Evolutionary conservation across 1,140 invertebrate genomes (phyloP), one percentile per base, ranked within the genome.

Genomic region (Ceratosolen fusciceps): DNA sequence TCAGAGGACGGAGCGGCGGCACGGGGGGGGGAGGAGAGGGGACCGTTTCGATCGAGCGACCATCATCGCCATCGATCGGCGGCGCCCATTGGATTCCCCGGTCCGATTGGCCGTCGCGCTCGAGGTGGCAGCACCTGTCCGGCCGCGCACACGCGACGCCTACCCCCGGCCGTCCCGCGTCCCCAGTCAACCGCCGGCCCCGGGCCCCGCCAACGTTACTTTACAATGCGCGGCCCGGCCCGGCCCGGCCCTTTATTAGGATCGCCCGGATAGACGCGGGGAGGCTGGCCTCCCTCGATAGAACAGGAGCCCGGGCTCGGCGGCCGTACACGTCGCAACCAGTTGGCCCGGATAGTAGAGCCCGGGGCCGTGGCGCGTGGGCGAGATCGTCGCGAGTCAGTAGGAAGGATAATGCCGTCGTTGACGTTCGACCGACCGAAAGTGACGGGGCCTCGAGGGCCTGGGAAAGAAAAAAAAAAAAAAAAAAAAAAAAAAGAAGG

Each of bases 151-250:
- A 78, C 70, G 70, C 56, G 83, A 78, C 72, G 84, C 81, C 83
- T 82, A n/a, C n/a, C n/a, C n/a, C n/a, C n/a, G n/a, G n/a, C 84
- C 88, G 88, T 90, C 88, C 89, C 88, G 89, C 89, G 88, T 88
- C 88, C 89, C 87, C 90, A 89, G 89, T 88, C 88, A 90, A 90
- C 89, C 12, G 39, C 39, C 39, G 14, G 49, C 19, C 9, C 9
- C 3, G 49, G 49, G 5, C 12, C 21, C 49, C 3, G 4, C 12
- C 49, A 9, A 8, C 49, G 49, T 3, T 3, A 5, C 19, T 3
- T 52, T 16, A 16, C 14, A 19, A 14, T 14, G 9, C 49, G 49
- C 21, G 19, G 49, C 9, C 49, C 14, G 5, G 10, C 49, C 3
- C 12, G 19, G 10, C 49, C 49, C 43, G 43, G 43, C 43, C 16